phyloP scores from a whole-genome alignment of 2,888 invertebrate species.

The Leucophora obtusa region DNA sequence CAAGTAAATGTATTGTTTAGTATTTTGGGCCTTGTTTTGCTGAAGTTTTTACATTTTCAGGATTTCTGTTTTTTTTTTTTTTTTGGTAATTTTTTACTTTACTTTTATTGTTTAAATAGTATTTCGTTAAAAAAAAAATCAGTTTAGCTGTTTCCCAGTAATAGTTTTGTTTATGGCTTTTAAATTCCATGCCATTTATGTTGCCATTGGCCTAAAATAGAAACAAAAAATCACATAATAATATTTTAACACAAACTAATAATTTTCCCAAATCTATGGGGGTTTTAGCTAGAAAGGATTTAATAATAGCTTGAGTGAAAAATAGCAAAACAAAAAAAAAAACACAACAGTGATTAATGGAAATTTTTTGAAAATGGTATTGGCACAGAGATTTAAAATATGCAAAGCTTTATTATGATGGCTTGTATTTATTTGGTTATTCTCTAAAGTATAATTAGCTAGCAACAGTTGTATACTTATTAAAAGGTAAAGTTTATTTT shows the following conservation, averaged over 20 bases:
- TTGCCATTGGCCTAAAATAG: slow-evolving; percentile 10
- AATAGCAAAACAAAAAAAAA: not conserved
- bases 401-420: slow-evolving; percentile 1
- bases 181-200: not conserved
- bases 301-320: not conserved
- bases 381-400: not conserved
- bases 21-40: not conserved
- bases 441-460: slow-evolving; percentile 31
- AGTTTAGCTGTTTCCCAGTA: not conserved
- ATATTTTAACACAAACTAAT: slow-evolving; percentile 24
- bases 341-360: slow-evolving; percentile 20
- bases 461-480: not conserved
- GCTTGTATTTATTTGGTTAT: slow-evolving; percentile 11
- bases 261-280: slow-evolving; percentile 30
- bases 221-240: not conserved
- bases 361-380: not conserved
- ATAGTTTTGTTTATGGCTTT: slow-evolving; percentile 26
- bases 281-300: not conserved
- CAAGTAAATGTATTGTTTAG: not conserved
- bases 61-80: not conserved
- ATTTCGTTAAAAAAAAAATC: not conserved
- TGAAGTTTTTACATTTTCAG: not conserved
- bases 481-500: not conserved
- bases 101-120: no score
- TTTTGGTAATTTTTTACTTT: not conserved